A percentile compares a stretch with the other conserved stretches of the same genome.
Conservation (phyloP, 2,113 vertebrate genomes). For the Podocnemis expansa region DNA sequence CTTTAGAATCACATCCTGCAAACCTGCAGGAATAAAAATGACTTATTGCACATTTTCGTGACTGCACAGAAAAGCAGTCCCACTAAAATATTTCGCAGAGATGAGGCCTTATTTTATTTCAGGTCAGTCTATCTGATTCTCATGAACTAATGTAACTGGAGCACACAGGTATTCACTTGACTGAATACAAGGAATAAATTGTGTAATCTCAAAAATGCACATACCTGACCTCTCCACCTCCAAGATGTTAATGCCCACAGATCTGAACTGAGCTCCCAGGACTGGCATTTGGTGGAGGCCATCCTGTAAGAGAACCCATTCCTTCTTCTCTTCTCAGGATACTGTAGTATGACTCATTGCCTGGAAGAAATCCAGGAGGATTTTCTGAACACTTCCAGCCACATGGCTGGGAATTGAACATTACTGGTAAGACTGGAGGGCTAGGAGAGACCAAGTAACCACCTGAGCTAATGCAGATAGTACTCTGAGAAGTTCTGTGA, state of each 20-base stretch:
- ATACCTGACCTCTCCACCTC: no score
- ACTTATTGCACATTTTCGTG: neutral
- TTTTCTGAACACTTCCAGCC: neutral
- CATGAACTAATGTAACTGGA: neutral
- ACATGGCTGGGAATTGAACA: neutral
- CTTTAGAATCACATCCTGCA: neutral
- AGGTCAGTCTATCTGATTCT: neutral
- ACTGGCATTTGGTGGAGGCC: no score
- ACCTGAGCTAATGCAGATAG: neutral
- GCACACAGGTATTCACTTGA: neutral
- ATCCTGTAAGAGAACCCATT: no score
- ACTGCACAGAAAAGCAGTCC: neutral
- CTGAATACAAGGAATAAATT: neutral
- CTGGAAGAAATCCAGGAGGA: neutral
- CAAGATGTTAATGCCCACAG: no score
- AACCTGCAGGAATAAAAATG: neutral
- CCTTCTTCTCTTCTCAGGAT: neutral
- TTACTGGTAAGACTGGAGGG: neutral
- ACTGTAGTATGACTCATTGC: neutral
- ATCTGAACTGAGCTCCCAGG: no score
- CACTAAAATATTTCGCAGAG: neutral
- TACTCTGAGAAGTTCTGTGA: neutral
- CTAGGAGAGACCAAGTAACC: neutral
- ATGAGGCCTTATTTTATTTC: neutral
- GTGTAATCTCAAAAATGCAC: neutral